phyloP scores from a whole-genome alignment of 2,113 vertebrate genomes.

The Hemiscyllium ocellatum region DNA sequence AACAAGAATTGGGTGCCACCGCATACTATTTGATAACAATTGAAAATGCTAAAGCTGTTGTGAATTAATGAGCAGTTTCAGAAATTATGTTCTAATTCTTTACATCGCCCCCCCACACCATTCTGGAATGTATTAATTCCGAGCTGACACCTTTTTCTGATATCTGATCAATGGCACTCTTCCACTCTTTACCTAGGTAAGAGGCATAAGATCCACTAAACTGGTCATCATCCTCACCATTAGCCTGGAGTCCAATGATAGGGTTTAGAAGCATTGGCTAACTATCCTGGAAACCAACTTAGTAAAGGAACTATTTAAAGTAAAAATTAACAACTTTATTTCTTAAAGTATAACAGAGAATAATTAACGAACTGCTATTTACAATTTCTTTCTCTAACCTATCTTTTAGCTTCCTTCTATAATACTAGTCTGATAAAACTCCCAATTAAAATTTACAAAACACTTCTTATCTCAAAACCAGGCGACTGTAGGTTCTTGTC shows the following conservation, averaged over 20 bases:
- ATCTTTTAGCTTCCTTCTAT: no score
- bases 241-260: background rate
- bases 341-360: no score
- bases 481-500: no score
- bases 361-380: no score
- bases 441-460: no score
- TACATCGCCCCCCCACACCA: background rate
- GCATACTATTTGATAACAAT: background rate
- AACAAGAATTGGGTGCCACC: background rate
- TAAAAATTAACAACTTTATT: no score
- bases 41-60: background rate
- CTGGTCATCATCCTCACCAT: background rate
- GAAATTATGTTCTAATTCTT: background rate
- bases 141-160: background rate
- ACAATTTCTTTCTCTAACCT: no score
- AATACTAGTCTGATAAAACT: no score
- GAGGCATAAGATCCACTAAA: background rate
- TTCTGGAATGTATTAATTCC: background rate
- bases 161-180: background rate
- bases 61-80: background rate
- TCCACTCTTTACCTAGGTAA: background rate
- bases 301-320: background rate
- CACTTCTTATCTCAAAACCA: no score
- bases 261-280: background rate
- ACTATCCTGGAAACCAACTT: background rate